A percentile compares a stretch with the other conserved stretches of the same genome.
Evolutionary conservation across 1,140 invertebrate genomes (phyloP).

Genomic region (Drosophila tsacasi): DNA sequence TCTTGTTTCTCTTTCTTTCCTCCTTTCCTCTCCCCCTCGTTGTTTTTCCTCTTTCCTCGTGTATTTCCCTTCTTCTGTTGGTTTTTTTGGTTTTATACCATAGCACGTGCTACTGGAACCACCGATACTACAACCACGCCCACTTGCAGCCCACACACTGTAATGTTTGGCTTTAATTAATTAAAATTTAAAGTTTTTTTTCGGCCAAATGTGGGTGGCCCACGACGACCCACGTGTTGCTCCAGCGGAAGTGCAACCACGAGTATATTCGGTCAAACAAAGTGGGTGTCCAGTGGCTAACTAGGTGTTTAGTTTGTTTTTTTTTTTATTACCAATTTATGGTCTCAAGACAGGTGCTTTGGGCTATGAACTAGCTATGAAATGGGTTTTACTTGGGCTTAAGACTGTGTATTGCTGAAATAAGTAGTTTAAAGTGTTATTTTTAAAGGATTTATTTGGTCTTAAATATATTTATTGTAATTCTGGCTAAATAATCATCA

Average conservation of each 20-base stretch:
- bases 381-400: neutral
- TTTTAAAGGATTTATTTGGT: neutral
- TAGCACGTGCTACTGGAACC: conserved; percentile 34
- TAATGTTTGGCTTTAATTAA: conserved; percentile 17
- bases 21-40: neutral
- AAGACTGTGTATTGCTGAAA: neutral
- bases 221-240: conserved; percentile 26
- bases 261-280: conserved; percentile 1
- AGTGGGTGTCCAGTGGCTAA: conserved; percentile 37
- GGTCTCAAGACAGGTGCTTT: neutral
- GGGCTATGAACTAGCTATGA: neutral
- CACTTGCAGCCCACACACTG: conserved; percentile 5
- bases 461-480: neutral
- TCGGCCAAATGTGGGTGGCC: conserved; percentile 20
- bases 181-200: conserved; percentile 22
- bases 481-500: neutral
- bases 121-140: conserved; percentile 7
- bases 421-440: neutral
- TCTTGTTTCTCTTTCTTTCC: neutral
- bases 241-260: conserved; percentile 28
- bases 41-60: conserved; percentile 5
- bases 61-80: neutral
- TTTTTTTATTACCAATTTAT: neutral
- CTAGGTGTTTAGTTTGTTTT: neutral
- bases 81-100: neutral